These are phyloP conservation scores for Rallus crepitans DNA, from an alignment of 2,797 vertebrate genomes.

Conservation along the genomic window DNA sequence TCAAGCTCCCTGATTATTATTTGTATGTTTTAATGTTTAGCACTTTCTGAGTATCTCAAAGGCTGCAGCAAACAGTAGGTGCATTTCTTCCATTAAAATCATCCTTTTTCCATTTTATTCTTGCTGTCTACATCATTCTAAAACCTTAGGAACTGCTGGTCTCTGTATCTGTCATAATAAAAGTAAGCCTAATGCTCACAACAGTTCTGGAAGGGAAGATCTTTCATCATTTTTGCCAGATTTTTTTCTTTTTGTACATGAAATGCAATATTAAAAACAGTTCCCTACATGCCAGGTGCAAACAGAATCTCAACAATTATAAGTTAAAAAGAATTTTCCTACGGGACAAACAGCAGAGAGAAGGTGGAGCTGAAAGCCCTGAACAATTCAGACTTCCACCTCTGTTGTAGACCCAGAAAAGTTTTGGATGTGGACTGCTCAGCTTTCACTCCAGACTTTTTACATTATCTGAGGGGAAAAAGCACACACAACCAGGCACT, in stretches of 20 bases:
- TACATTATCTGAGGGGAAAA: neutral
- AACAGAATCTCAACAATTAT: neutral
- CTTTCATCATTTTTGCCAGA: neutral
- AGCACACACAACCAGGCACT: neutral
- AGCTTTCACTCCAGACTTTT: neutral
- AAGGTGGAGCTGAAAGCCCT: neutral
- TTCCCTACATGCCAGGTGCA: neutral
- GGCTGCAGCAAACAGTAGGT: neutral
- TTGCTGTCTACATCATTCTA: neutral
- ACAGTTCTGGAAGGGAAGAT: neutral
- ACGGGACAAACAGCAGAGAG: neutral
- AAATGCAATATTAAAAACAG: neutral
- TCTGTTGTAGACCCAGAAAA: neutral
- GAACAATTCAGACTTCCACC: neutral
- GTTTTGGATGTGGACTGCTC: neutral
- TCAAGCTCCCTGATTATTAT: neutral
- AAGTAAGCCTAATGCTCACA: slow-evolving; percentile 4
- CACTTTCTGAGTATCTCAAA: neutral
- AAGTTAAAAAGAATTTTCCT: neutral
- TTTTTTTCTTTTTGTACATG: neutral
- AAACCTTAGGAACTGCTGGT: neutral
- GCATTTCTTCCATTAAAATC: neutral
- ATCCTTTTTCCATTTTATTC: neutral
- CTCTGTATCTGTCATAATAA: neutral
- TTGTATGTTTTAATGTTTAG: neutral